phyloP scores from a whole-genome alignment of 2,113 vertebrate genomes.

The Periophthalmodon schlosseri region DNA sequence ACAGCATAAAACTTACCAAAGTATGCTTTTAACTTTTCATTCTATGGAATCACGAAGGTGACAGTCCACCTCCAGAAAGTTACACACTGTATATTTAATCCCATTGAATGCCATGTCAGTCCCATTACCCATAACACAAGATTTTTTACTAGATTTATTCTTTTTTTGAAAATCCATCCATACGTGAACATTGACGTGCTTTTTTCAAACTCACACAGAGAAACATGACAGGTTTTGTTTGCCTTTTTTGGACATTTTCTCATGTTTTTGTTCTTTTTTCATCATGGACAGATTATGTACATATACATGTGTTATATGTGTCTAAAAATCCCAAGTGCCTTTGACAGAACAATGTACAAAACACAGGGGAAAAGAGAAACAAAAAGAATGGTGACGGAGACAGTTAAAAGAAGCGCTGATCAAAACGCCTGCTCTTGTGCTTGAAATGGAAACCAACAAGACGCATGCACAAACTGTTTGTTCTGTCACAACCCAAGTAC shows the following conservation, averaged over 20 bases:
- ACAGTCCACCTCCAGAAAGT: too few relatives aligned
- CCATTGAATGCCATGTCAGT: not conserved
- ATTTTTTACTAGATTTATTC: conserved; percentile 32
- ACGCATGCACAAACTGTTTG: conserved; percentile 54
- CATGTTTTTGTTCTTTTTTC: conserved; percentile 59
- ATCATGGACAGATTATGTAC: conserved; percentile 76
- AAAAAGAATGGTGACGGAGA: conserved; percentile 17
- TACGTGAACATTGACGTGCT: conserved; percentile 78
- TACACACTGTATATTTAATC: conserved; percentile 10
- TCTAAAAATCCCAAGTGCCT: conserved; percentile 55
- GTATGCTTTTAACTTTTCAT: too few relatives aligned
- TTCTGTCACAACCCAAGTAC: conserved; percentile 48
- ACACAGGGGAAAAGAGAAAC: conserved; percentile 25
- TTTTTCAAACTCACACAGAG: conserved; percentile 74
- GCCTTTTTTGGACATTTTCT: conserved; percentile 48
- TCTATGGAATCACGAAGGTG: too few relatives aligned
- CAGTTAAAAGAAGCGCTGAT: conserved; percentile 52
- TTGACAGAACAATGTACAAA: conserved; percentile 37
- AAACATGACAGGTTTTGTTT: conserved; percentile 67
- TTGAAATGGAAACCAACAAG: conserved; percentile 66
- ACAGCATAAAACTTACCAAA: too few relatives aligned
- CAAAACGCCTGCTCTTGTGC: conserved; percentile 71
- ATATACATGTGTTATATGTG: conserved; percentile 71
- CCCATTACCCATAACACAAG: conserved; percentile 41
- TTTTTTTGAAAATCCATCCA: conserved; percentile 75